phyloP scores from a whole-genome alignment of 2,113 vertebrate genomes.

The Bothrops jararaca region DNA sequence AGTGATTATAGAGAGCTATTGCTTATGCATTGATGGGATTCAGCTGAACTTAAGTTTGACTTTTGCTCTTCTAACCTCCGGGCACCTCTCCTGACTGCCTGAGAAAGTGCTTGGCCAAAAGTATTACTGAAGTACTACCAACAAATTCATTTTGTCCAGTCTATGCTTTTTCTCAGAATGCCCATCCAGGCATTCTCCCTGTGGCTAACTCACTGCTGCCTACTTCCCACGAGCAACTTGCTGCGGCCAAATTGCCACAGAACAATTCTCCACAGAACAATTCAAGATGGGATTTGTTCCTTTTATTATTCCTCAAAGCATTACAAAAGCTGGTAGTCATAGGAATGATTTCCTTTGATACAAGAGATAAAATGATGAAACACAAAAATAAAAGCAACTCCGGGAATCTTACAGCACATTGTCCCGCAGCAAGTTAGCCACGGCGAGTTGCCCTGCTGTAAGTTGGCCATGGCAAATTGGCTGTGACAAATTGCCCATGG shows the following conservation, averaged over 20 bases:
- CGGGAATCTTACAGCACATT: neutral
- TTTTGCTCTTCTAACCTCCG: neutral
- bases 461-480: neutral
- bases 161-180: neutral
- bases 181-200: neutral
- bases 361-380: neutral
- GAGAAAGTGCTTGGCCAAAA: neutral
- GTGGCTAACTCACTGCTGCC: neutral
- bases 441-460: too few species aligned
- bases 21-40: neutral
- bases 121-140: neutral
- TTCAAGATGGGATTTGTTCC: neutral
- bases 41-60: neutral
- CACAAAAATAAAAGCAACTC: neutral
- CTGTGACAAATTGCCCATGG: too few species aligned
- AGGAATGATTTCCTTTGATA: neutral
- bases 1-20: neutral
- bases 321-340: neutral
- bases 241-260: neutral
- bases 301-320: neutral
- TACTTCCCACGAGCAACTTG: neutral
- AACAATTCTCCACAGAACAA: neutral
- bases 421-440: neutral
- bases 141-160: neutral
- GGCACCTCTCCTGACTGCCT: neutral